phyloP scores from a whole-genome alignment of 35 echinoderm and acorn worm genomes.

The Holothuria glaberrima region DNA sequence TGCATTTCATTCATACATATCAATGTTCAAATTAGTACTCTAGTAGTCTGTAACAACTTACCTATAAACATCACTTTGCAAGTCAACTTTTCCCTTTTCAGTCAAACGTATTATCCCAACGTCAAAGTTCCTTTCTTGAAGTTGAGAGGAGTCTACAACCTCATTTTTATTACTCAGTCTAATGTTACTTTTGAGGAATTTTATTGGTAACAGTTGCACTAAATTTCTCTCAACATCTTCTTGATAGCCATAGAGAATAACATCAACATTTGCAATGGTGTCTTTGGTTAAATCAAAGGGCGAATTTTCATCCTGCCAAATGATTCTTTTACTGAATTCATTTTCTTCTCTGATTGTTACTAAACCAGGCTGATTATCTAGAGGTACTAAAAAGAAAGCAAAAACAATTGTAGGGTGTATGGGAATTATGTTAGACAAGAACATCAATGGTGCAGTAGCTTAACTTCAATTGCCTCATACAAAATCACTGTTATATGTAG shows the following conservation, averaged over 20 bases:
- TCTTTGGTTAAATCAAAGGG: slow-evolving; percentile 43
- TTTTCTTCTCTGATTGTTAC: slow-evolving; percentile 19
- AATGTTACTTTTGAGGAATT: neutral
- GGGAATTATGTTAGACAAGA: no score
- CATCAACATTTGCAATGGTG: slow-evolving; percentile 57
- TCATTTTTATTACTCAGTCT: slow-evolving; percentile 59
- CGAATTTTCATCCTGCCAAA: slow-evolving; percentile 32
- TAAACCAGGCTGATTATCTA: slow-evolving; percentile 46
- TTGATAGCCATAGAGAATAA: slow-evolving; percentile 73
- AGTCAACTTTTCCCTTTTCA: slow-evolving; percentile 51
- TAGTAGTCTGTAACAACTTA: neutral
- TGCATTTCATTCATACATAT: no score
- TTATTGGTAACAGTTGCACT: slow-evolving; percentile 59
- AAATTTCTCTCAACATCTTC: slow-evolving; percentile 47
- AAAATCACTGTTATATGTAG: no score
- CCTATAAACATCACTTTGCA: slow-evolving; percentile 13
- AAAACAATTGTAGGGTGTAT: no score
- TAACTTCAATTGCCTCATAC: no score
- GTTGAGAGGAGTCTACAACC: neutral
- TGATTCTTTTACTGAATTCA: slow-evolving; percentile 24
- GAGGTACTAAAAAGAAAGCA: slow-evolving; percentile 45
- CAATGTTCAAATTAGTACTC: no score
- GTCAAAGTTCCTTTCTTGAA: slow-evolving; percentile 34
- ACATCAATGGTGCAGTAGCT: no score
- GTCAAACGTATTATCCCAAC: slow-evolving; percentile 73